Evolutionary conservation across 2,797 vertebrate genomes (phyloP), one percentile per base, ranked within the genome.

Genomic region (Eulemur albifrons): DNA sequence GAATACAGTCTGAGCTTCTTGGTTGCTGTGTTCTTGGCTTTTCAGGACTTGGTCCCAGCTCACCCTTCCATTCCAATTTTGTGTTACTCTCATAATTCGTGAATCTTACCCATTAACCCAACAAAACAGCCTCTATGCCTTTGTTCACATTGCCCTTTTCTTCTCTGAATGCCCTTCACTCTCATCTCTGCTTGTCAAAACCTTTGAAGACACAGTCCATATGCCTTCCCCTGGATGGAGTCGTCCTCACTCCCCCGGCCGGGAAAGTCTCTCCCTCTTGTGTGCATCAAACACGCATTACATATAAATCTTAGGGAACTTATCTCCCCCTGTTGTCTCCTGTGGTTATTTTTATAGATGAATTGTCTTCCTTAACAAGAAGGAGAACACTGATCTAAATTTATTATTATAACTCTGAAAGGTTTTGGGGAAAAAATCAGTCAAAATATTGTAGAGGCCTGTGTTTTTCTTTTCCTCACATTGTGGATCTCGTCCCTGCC

Each of bases 231-330:
- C 8, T 67, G 11, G 7, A 17, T 69, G 75, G 84, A 70, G 65
- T 65, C 15, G 17, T 84, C 45, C 84, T 79, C 61, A 70, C 75
- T 94, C 70, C 88, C 45, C 48, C 38, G 59, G 75, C 43, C 86
- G 63, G 79, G 52, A 84, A 93, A 81, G 18, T 79, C 80, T 84
- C 86, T 86, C 57, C 90, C 63, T 96, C 85, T 94, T 61, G 54
- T 59, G 18, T 81, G 43, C 67, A 90, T 96, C 95, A 96, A 95
- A 94, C 70, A 72, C 9, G 4, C 2, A 59, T 17, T 73, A n/a
- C 61, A 54, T 85, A 93, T 96, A 97, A 97, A 90, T 97, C 93
- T 97, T 70, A 40, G 65, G 69, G 54, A 85, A 84, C 54, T 91
- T 84, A 91, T 76, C 93, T 65, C 48, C 52, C 45, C 45, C 61